Evolutionary conservation across 2,888 invertebrate species (phyloP), one percentile per base, ranked within the genome.

Genomic region (Synanthedon formicaeformis): DNA sequence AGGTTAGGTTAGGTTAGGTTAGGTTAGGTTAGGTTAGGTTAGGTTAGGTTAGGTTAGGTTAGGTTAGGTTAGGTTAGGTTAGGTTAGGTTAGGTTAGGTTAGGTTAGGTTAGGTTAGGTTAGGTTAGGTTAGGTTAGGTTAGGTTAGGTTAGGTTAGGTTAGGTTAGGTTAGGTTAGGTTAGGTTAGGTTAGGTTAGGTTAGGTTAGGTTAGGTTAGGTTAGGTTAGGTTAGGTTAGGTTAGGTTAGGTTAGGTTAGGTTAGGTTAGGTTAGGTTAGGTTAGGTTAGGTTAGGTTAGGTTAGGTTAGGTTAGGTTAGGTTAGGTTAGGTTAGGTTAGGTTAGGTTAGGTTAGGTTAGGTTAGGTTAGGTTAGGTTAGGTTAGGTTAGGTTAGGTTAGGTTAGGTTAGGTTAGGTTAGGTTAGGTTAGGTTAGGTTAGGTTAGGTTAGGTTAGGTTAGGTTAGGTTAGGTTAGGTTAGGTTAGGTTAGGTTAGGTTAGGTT

Each of bases 221-320:
- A 60, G 55, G 59, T 57, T 60, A 60, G 53, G 60, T 59, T 63
- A 63, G 52, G 62, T 59, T 63, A 59, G 54, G 60, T 59, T 61
- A 59, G 54, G 60, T 59, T 60, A 59, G 54, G 60, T 56, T 62
- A 53, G 50, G 60, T 57, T 62, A 54, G 60, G 62, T 55, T 60
- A 55, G 52, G 60, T 55, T 60, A 53, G 52, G 60, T 57, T 60
- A 55, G 57, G 62, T 53, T 63, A 53, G 52, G 62, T 53, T 61
- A 48, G 58, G 51, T 55, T 61, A 61, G 50, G 58, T 58, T 60
- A 59, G 56, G 60, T 55, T 60, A 61, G 51, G 63, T 57, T 55
- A 53, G 34, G 52, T 51, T 55, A 52, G 48, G 55, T 51, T 57
- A 52, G 16, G 50, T 13, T 50, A 14, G 16, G 50, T 13, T 50